Evolutionary conservation across 2,888 invertebrate genomes (phyloP).

Genomic region (Caenorhabditis sulstoni): DNA sequence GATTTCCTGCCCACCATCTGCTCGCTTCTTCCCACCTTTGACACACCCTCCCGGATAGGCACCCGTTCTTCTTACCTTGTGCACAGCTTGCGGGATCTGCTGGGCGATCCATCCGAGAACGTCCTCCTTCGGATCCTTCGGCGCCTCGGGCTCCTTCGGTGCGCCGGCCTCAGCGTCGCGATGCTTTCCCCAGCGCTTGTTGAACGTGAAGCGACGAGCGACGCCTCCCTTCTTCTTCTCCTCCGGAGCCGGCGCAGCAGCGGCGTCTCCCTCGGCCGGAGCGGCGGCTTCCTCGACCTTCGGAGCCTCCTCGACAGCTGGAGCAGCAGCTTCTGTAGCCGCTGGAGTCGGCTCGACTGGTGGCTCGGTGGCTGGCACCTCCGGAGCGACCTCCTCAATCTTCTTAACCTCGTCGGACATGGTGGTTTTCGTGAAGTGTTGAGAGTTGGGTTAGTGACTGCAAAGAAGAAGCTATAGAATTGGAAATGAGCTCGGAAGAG

Average conservation of each 20-base stretch:
- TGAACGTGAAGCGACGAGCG: slow-evolving; percentile 64
- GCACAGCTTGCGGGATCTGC: slow-evolving; percentile 77
- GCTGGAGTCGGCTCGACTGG: slow-evolving; percentile 58
- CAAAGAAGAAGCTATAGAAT: slow-evolving; percentile 3
- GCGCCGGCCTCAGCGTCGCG: slow-evolving; percentile 63
- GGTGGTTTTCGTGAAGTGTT: slow-evolving; percentile 6
- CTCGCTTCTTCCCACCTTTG: background rate
- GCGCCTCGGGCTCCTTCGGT: slow-evolving; percentile 73
- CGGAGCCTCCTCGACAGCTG: slow-evolving; percentile 27
- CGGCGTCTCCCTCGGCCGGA: slow-evolving; percentile 59
- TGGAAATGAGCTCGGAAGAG: slow-evolving; percentile 1
- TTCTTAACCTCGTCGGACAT: slow-evolving; percentile 52
- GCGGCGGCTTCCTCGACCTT: slow-evolving; percentile 41
- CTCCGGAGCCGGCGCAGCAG: slow-evolving; percentile 56
- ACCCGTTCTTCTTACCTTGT: slow-evolving; percentile 69
- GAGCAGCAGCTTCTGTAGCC: slow-evolving; percentile 15
- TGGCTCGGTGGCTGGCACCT: slow-evolving; percentile 67
- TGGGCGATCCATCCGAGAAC: slow-evolving; percentile 76
- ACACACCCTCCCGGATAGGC: too few species aligned
- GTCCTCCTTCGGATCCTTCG: slow-evolving; percentile 76
- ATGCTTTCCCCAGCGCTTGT: slow-evolving; percentile 69
- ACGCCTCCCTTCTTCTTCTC: slow-evolving; percentile 63
- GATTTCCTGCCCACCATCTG: slow-evolving; percentile 5
- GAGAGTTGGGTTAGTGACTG: slow-evolving; percentile 27
- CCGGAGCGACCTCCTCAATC: slow-evolving; percentile 61